Evolutionary conservation across 2,113 vertebrate genomes (phyloP).

Genomic region (Stegastes partitus): DNA sequence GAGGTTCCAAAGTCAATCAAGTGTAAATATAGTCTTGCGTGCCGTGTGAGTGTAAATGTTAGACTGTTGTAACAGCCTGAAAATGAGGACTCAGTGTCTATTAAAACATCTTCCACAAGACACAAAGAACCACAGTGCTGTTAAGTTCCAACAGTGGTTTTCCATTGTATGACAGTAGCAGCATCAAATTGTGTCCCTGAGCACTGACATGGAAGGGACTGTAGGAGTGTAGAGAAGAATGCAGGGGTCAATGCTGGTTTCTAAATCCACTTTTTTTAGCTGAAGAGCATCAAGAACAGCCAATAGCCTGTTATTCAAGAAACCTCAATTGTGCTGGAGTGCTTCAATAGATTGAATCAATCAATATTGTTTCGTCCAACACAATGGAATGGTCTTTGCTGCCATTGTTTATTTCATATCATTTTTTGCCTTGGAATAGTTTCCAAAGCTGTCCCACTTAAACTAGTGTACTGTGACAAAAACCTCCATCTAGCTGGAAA

Average conservation of each 20-base stretch:
- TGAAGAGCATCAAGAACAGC: constrained; percentile 37
- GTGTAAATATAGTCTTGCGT: background rate
- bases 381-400: constrained; percentile 16
- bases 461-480: background rate
- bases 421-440: constrained; percentile 3
- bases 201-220: constrained; percentile 6
- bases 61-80: background rate
- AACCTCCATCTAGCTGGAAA: constrained; percentile 2
- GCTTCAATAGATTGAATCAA: constrained; percentile 19
- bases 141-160: background rate
- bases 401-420: constrained; percentile 12
- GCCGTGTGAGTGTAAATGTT: background rate
- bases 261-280: constrained; percentile 4
- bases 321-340: constrained; percentile 18
- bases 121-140: background rate
- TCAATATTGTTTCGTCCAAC: constrained; percentile 16
- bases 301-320: constrained; percentile 19
- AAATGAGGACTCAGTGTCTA: background rate
- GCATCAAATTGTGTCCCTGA: constrained; percentile 42
- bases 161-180: constrained; percentile 4
- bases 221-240: constrained; percentile 14
- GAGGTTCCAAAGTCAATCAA: no score
- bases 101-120: constrained; percentile 4
- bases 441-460: constrained; percentile 12
- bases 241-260: constrained; percentile 18